phyloP scores from a whole-genome alignment of 2,113 vertebrate species.

The Lathamus discolor region DNA sequence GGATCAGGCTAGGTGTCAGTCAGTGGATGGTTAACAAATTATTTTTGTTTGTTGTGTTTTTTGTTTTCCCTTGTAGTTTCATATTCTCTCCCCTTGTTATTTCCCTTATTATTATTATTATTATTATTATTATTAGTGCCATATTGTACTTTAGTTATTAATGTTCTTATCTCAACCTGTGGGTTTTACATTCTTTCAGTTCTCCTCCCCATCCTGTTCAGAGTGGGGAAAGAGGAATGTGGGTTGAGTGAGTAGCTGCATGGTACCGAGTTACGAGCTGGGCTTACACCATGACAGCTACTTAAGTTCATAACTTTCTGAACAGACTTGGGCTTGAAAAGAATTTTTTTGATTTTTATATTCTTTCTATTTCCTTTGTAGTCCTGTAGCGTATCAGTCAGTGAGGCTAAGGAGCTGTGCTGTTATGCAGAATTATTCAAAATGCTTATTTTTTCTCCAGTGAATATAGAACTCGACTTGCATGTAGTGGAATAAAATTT shows the following conservation, averaged over 20 bases:
- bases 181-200: background rate
- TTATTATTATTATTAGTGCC: background rate
- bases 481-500: background rate
- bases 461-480: background rate
- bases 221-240: background rate
- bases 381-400: background rate
- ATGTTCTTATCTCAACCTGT: background rate
- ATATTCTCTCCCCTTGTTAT: background rate
- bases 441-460: background rate
- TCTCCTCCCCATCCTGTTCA: background rate
- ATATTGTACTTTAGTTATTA: background rate
- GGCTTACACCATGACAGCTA: background rate
- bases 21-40: background rate
- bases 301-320: background rate
- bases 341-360: background rate
- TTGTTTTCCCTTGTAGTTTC: background rate
- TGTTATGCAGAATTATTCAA: background rate
- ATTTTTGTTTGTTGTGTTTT: background rate
- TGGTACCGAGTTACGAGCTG: background rate
- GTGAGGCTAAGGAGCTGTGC: background rate
- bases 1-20: background rate
- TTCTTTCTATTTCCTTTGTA: background rate
- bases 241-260: background rate
- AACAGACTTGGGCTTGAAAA: background rate
- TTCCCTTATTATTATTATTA: background rate